Base-by-base conservation (phyloP, 1,140 invertebrate species). In the Spodoptera litura region DNA sequence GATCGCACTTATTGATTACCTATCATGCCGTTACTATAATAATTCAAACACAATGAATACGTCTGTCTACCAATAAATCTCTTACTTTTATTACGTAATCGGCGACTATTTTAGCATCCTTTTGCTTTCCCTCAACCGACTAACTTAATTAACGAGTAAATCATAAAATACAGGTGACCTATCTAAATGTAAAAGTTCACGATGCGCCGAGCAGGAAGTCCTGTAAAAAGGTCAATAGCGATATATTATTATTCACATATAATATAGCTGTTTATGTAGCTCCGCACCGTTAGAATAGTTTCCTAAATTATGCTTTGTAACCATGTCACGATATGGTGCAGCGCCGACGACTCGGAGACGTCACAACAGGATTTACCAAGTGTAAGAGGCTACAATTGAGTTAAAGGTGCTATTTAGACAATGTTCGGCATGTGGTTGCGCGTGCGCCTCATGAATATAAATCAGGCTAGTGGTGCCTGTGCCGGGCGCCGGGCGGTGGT, bases 281-380 rank as follows among this genome's bases (percentile, higher is more conserved):
- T 1, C 1, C 25, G 9, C 5, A 75, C 74, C 58, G 70, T 75
- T 80, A 83, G 49, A 55, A 59, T 13, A 72, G 51, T 73, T 73
- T 71, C 72, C 52, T 77, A 82, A 84, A 76, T 70, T 38, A 9
- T 55, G 25, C 66, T 81, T 59, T 52, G 31, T 59, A 75, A 78
- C 44, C 64, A 55, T 10, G 44, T 78, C 78, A 84, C 77, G 75
- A 66, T 51, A 44, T 58, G 13, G 20, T 71, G 73, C 56, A 66
- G 44, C 44, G 35, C 15, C 61, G 61, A 44, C 38, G 38, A 44
- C 6, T 44, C 35, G 35, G 20, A 44, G 51, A 79, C 80, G 79
- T 83, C 83, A 83, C 79, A 89, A 85, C 85, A 89, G 88, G 87
- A 91, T 89, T 87, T 86, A 78, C 64, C 70, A 61, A 78, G 71